phyloP scores from a whole-genome alignment of 2,888 invertebrate genomes.

The Lumbricus terrestris region DNA sequence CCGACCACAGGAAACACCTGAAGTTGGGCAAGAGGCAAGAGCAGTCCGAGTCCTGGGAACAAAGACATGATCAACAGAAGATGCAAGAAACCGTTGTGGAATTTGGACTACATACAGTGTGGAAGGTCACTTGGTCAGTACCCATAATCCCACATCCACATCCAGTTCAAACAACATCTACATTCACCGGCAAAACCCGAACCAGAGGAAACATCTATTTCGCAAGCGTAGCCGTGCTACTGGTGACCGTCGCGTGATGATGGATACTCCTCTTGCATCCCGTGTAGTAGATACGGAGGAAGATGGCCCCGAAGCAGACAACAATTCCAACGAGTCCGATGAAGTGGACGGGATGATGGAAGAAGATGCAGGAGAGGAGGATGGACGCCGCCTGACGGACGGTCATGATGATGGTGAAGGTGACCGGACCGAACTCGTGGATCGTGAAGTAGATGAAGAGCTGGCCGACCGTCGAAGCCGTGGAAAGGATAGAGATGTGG shows the following conservation, averaged over 20 bases:
- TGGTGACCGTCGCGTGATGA: neutral
- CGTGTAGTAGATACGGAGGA: constrained; percentile 14
- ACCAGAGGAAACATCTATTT: neutral
- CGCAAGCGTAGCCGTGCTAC: too few relatives aligned
- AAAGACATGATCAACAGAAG: too few relatives aligned
- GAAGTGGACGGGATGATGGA: constrained; percentile 77
- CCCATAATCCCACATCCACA: neutral
- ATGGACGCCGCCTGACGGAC: constrained; percentile 90
- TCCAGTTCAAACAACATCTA: neutral
- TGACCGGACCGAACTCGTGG: constrained; percentile 88
- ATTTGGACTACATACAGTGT: too few relatives aligned
- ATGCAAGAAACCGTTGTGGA: too few relatives aligned
- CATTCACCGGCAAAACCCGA: neutral
- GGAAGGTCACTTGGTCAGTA: neutral
- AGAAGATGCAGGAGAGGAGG: constrained; percentile 87
- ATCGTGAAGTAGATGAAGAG: constrained; percentile 96
- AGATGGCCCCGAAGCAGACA: constrained; percentile 18
- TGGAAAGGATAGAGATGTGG: constrained; percentile 77
- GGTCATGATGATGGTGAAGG: constrained; percentile 98
- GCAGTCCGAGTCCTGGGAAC: too few relatives aligned
- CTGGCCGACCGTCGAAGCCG: constrained; percentile 91
- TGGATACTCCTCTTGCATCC: neutral
- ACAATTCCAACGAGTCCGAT: constrained; percentile 16
- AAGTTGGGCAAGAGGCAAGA: too few relatives aligned
- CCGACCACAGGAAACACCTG: too few relatives aligned